Base-by-base conservation (phyloP, 2,113 vertebrate species). In the Misgurnus mizolepis region DNA sequence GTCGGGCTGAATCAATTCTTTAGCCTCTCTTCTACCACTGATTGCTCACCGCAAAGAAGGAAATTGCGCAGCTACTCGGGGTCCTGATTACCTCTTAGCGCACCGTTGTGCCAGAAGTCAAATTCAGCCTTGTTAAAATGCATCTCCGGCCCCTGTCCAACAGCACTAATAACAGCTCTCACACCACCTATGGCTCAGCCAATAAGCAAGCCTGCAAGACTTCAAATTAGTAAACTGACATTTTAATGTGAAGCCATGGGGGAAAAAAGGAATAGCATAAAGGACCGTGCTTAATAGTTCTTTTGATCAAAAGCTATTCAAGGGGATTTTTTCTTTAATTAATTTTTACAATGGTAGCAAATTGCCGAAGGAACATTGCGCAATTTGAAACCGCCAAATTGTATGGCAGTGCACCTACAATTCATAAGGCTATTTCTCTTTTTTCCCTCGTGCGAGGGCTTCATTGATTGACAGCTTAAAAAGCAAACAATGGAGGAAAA, bases 81-180 rank as follows among this genome's bases (percentile, higher is more conserved):
- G 87, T 91, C 88, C 89, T 93, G 93, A 94, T 93, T 94, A 93
- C 92, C 90, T 92, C 91, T 93, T 90, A 91, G 90, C 80, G 82
- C 90, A 87, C 88, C 90, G 89, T 86, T 83, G 84, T 88, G 90
- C 87, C 89, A 83, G 50, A 53, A 87, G 90, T 88, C 89, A 88
- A 88, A 73, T 84, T 83, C 83, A 86, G 80, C 87, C 89, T 89
- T 83, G 89, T 93, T 92, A 90, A 92, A 92, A 93, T 91, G 89
- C 88, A 90, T 89, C 87, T 88, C 87, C 85, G 87, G 41, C 87
- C 88, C 85, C 85, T 86, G 79, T 88, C 87, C 87, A 85, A 86
- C 76, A 65, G 58, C 83, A 87, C 86, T 90, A 91, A 91, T 90
- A 92, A 88, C 85, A 87, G 88, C 88, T 77, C 69, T 86, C 80